These are phyloP conservation scores for Myioborus miniatus DNA, from an alignment of 2,797 vertebrate species.

Conservation along the genomic window DNA sequence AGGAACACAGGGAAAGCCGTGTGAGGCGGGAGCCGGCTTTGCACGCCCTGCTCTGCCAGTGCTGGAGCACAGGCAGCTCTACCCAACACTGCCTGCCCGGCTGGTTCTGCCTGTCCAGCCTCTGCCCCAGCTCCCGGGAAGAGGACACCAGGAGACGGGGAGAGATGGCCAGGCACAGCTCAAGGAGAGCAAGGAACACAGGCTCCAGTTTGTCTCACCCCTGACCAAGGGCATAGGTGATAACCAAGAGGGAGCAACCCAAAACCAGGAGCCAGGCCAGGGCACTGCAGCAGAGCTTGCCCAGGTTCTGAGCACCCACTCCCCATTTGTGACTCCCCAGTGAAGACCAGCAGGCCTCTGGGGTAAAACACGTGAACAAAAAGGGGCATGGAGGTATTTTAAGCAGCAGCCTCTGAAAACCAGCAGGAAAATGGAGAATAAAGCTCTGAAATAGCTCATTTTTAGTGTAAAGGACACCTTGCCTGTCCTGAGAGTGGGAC, in stretches of 20 bases:
- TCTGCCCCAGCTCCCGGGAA: neutral
- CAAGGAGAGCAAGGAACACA: rapidly evolving
- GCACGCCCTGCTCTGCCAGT: neutral
- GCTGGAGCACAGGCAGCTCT: neutral
- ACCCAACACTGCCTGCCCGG: neutral
- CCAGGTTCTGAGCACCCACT: neutral
- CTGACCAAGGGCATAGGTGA: rapidly evolving
- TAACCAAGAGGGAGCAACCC: neutral
- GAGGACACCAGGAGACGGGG: neutral
- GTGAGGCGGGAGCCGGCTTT: neutral
- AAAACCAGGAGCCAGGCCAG: neutral
- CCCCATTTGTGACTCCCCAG: neutral
- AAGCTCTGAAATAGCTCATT: neutral
- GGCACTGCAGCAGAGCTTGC: neutral
- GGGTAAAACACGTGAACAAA: neutral
- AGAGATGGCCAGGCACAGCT: neutral
- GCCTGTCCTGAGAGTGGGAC: rapidly evolving
- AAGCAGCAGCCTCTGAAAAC: neutral
- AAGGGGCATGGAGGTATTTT: neutral
- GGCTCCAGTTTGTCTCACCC: neutral
- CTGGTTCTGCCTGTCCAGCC: conserved; percentile 43
- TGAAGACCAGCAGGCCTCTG: neutral
- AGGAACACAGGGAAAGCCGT: neutral
- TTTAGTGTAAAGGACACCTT: neutral
- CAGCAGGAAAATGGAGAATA: neutral